These are phyloP conservation scores for Scaptomyza flava DNA, from an alignment of 2,888 invertebrate genomes.

Conservation along the genomic window DNA sequence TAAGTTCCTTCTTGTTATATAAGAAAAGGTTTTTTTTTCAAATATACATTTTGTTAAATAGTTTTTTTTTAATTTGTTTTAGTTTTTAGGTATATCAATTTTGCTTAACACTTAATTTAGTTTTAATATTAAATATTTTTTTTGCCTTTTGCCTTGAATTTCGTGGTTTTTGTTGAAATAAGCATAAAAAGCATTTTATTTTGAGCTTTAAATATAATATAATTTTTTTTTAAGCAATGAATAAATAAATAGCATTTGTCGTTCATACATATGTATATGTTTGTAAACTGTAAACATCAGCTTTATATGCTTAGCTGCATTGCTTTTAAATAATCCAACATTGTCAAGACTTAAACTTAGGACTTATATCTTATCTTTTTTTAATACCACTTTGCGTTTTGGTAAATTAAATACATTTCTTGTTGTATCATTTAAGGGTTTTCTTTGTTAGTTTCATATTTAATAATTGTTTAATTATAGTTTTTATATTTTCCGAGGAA, in stretches of 20 bases:
- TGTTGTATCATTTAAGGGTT: conserved; percentile 32
- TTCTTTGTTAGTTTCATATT: conserved; percentile 32
- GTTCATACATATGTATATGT: conserved; percentile 20
- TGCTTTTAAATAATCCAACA: conserved; percentile 65
- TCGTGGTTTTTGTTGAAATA: conserved; percentile 54
- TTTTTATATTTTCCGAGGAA: conserved; percentile 69
- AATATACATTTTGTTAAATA: conserved; percentile 40
- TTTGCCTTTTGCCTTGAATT: conserved; percentile 46
- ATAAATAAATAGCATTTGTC: conserved; percentile 60
- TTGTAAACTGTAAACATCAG: conserved; percentile 20
- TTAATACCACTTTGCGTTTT: conserved; percentile 31
- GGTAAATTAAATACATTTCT: conserved; percentile 31
- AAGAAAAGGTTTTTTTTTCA: conserved; percentile 52
- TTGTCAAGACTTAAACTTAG: conserved; percentile 43
- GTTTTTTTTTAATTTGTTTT: conserved; percentile 23
- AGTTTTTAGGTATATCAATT: conserved; percentile 21
- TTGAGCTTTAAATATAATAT: conserved; percentile 34
- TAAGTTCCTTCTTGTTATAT: conserved; percentile 37
- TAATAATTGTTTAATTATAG: conserved; percentile 34
- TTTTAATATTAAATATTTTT: conserved; percentile 35
- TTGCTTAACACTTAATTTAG: conserved; percentile 67
- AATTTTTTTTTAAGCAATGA: conserved; percentile 52
- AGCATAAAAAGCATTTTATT: conserved; percentile 60
- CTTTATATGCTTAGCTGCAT: conserved; percentile 41
- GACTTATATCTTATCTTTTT: conserved; percentile 48